Base-by-base conservation (phyloP, 64 coral and sea anemone species). In the Cladopsammia gracilis region DNA sequence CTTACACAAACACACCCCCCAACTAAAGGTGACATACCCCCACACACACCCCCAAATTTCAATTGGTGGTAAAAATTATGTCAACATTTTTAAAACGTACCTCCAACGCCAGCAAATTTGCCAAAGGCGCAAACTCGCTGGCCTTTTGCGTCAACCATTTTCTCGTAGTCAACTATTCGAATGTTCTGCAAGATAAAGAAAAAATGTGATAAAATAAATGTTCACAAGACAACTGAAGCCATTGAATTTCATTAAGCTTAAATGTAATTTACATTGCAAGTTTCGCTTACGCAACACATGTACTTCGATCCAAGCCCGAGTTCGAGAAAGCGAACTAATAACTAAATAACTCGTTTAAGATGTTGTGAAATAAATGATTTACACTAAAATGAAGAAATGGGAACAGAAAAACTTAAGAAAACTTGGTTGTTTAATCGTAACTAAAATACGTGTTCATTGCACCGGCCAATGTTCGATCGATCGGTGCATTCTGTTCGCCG, bases 111-210 rank as follows among this genome's bases (percentile, higher is more conserved):
- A 23, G 98, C 98, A 75, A 99, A 99, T 66, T 99, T 99, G 4
- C 98, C 98, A 89, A 99, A 99, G 48, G 98, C 98, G 78, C 94
- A 96, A 45, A 99, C 98, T 94, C 98, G 89, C 23, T 92, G 94
- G 44, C 98, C 94, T 71, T 92, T 99, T 9, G 64, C 58, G 25
- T 99, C 94, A 4, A 99, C 87, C 98, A 99, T 99, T 80, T 96
- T 96, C 82, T 99, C 98, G 62, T 99, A 99, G 20, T 99, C 98
- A 42, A 99, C 86, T 20, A 99, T 77, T n/a, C 98, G 87, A 67
- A 99, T 96, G 89, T 96, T 99, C 98, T 99, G 62, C 6, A 26
- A 62, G 72, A 53, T 19, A 88, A 58, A 62, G 4, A 88, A 6
- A 23, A 61, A 22, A 6, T 4, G 78, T 2, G 50, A 15, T 19